Evolutionary conservation across 2,888 invertebrate species (phyloP).

Genomic region (Germaria angustata): DNA sequence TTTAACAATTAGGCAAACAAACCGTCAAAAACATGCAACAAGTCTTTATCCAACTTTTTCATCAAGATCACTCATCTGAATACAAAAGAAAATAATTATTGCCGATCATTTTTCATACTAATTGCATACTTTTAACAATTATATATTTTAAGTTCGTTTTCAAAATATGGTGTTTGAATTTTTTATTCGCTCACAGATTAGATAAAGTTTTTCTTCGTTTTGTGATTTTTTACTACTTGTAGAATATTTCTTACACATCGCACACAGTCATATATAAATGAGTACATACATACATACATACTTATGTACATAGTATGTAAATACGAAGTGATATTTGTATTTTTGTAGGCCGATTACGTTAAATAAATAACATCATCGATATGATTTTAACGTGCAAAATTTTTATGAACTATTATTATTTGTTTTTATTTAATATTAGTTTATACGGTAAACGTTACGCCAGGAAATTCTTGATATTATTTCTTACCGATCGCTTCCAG

Average conservation of each 20-base stretch:
- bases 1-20: background rate
- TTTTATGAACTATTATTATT: background rate
- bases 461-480: background rate
- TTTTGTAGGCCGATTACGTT: too few relatives aligned
- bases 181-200: slow-evolving; percentile 32
- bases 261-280: background rate
- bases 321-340: slow-evolving; percentile 16
- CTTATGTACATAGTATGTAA: too few relatives aligned
- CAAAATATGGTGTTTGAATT: background rate
- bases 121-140: slow-evolving; percentile 58
- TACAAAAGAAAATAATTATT: slow-evolving; percentile 20
- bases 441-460: background rate
- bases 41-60: slow-evolving; percentile 50
- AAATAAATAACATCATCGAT: too few relatives aligned
- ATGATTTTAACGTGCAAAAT: too few relatives aligned
- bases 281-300: too few relatives aligned
- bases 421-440: background rate
- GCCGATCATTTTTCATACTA: slow-evolving; percentile 20
- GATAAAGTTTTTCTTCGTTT: slow-evolving; percentile 28
- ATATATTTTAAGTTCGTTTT: background rate
- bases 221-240: background rate
- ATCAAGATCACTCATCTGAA: slow-evolving; percentile 3
- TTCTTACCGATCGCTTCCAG: background rate
- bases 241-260: background rate
- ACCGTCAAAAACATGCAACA: slow-evolving; percentile 68